Base-by-base conservation (phyloP, 1,140 invertebrate species). In the Drosophila jambulina region DNA sequence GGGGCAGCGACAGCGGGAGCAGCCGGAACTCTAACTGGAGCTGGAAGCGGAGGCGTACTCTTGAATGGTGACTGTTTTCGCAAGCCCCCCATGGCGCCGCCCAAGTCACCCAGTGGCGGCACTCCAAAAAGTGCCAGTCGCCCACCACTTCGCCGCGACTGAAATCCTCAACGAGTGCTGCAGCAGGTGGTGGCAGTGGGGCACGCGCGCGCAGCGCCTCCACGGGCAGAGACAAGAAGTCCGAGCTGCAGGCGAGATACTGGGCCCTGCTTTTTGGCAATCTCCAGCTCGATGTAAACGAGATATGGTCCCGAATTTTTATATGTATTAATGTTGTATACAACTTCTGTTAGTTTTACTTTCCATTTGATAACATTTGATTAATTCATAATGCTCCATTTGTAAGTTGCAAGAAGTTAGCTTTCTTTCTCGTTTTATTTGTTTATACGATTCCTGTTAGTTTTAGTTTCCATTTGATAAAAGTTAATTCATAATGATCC, bases 211-310 rank as follows among this genome's bases (percentile, higher is more conserved):
- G 97, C 81, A 97, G 97, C 32, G 96, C 96, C 38, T 98, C 97
- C 6, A 97, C 96, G 7, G 97, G 97, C 23, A 93, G 97, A 23
- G 97, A 98, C 91, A 97, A 97, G 93, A 96, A 96, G 80, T 97
- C 96, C 9, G 98, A 98, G 93, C 93, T 98, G 21, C 95, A 97
- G 78, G 97, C 97, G 21, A 93, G 98, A 46, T 99, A 99, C 92
- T 99, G 98, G 98, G 97, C 98, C 5, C 95, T 98, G 86, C 93
- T 99, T 36, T 99, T 99, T 94, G 98, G 98, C 46, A 99, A 99
- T 93, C 93, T 99, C 48, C 96, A 98, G 93, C 93, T 98, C 83
- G 97, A 98, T 27, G 97, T 99, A 56, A 96, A 96, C 70, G 96
- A 96, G 91, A 96, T 97, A n/a, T n/a, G n/a, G n/a, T n/a, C n/a